phyloP scores from a whole-genome alignment of 1,140 invertebrate genomes.

The Agrypnia vestita region DNA sequence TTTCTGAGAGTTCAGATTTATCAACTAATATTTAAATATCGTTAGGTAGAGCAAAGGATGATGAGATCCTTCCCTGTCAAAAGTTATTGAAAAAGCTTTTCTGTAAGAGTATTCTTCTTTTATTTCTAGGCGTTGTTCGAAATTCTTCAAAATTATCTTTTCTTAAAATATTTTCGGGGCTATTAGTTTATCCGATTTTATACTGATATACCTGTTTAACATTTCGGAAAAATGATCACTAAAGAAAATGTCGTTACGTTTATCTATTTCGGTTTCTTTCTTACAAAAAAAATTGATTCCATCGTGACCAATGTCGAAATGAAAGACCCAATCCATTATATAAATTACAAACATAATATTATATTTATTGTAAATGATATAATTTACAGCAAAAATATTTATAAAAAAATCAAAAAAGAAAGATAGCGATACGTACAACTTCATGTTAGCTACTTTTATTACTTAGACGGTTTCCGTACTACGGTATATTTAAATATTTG shows the following conservation, averaged over 20 bases:
- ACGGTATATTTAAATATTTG: too few relatives aligned
- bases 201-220: too few relatives aligned
- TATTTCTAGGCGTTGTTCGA: not conserved
- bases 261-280: not conserved
- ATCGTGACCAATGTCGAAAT: not conserved
- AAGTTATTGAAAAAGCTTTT: not conserved
- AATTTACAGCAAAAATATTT: not conserved
- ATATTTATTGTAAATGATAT: slow-evolving; percentile 3
- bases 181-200: too few relatives aligned
- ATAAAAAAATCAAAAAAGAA: too few relatives aligned
- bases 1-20: slow-evolving; percentile 26
- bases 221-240: too few relatives aligned
- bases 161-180: too few relatives aligned
- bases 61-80: slow-evolving; percentile 13
- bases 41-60: slow-evolving; percentile 26
- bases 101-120: not conserved
- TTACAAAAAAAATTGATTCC: not conserved
- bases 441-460: too few relatives aligned
- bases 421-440: too few relatives aligned
- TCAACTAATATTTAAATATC: slow-evolving; percentile 38
- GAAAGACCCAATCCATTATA: not conserved
- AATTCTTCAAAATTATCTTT: not conserved
- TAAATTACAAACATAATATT: too few relatives aligned
- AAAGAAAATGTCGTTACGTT: too few relatives aligned
- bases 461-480: too few relatives aligned